Conservation (phyloP, 2,888 invertebrate species). For the Chrysodeixis includens region DNA sequence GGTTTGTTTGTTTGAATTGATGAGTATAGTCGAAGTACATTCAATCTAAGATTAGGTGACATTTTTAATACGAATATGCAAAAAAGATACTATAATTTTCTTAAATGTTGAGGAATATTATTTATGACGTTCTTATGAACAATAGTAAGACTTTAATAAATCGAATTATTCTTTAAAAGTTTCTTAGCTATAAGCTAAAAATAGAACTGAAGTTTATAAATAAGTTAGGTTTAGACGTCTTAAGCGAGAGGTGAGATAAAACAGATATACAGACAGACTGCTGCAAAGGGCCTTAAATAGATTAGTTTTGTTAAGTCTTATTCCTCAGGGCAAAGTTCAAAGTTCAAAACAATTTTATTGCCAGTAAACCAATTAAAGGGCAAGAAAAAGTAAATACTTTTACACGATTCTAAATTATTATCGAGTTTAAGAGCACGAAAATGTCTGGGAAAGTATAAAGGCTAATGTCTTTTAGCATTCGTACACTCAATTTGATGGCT, state of each 20-base stretch:
- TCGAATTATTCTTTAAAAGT: neutral
- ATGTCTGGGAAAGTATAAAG: neutral
- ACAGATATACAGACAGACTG: slow-evolving; percentile 4
- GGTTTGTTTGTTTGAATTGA: neutral
- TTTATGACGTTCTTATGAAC: no score
- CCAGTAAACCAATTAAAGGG: slow-evolving; percentile 1
- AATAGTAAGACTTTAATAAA: neutral
- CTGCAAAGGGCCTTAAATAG: neutral
- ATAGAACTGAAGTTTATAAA: neutral
- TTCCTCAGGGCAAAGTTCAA: slow-evolving; percentile 1
- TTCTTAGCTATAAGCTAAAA: neutral
- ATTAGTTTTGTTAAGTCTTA: slow-evolving; percentile 4
- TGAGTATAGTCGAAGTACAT: neutral
- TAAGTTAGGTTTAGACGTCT: slow-evolving; percentile 1
- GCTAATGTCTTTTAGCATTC: neutral
- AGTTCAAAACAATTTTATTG: slow-evolving; percentile 1
- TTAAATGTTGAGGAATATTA: no score
- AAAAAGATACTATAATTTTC: no score
- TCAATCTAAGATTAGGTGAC: neutral
- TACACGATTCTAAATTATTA: neutral
- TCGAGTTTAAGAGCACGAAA: neutral
- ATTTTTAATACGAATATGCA: no score
- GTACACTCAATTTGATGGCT: neutral
- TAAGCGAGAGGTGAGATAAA: neutral
- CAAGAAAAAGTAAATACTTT: neutral